Base-by-base conservation (phyloP, 2,113 vertebrate species). In the Actinemys pallida region DNA sequence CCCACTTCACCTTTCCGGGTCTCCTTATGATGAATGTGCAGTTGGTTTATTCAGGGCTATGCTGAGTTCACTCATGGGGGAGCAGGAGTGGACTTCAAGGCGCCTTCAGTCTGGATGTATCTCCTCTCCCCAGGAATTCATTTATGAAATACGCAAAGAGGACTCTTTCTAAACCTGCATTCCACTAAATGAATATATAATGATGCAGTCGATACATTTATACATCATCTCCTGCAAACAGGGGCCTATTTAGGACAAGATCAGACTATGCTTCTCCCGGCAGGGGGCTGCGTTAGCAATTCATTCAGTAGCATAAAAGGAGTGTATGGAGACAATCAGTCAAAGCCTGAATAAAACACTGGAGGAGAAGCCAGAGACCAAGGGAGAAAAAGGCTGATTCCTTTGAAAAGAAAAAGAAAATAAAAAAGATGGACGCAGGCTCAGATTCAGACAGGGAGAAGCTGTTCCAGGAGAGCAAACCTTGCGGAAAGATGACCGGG, bases 211-310 rank as follows among this genome's bases (percentile, higher is more conserved):
- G 20, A 95, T 98, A 96, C 92, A 92, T 83, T 91, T 96, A 97
- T 93, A 97, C 95, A 97, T 96, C 95, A 97, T 97, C 96, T 90
- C 95, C 97, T 96, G 94, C 93, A 98, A 98, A 98, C 95, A 95
- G 93, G 89, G 94, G 85, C 94, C 88, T 97, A 93, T 97, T 98
- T 97, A 97, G 97, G 96, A 97, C 94, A 93, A 96, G 95, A 98
- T 97, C 96, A 98, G 97, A 95, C 94, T 92, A 93, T 89, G 97
- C 94, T 97, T 95, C 95, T 97, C 97, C 94, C 90, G 75, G 97
- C 97, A 98, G 94, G 93, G 65, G 91, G 91, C 93, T 91, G 88
- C 90, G 95, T 96, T 97, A 96, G 95, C 91, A 97, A 98, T 97
- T 98, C 97, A 93, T 96, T 97, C 93, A 88, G 57, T 92, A 91